A percentile compares a stretch with the other conserved stretches of the same genome.
phyloP scores from a whole-genome alignment of 2,888 invertebrate species.

The Limnephilus rhombicus region DNA sequence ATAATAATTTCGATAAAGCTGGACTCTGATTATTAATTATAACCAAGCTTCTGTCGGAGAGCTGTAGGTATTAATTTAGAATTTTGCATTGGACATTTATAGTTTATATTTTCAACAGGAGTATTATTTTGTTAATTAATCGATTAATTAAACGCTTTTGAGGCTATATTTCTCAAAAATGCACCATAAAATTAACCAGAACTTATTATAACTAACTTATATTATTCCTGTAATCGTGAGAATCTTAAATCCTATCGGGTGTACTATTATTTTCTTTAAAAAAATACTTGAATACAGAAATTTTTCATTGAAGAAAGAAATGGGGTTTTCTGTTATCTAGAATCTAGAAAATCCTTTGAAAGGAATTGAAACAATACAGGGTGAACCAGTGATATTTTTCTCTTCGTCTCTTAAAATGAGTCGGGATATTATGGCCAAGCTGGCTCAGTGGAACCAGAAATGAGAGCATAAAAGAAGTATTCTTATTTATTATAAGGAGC shows the following conservation, averaged over 20 bases:
- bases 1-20: too few species aligned
- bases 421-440: slow-evolving; percentile 12
- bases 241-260: neutral
- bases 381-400: slow-evolving; percentile 20
- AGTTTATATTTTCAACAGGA: too few species aligned
- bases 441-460: slow-evolving; percentile 27
- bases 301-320: neutral
- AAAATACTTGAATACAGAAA: neutral
- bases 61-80: too few species aligned
- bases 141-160: too few species aligned
- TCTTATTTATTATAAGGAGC: slow-evolving; percentile 54
- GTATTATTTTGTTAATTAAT: too few species aligned
- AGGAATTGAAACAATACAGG: slow-evolving; percentile 15
- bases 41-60: too few species aligned
- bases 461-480: slow-evolving; percentile 32
- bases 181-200: too few species aligned
- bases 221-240: neutral
- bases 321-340: neutral
- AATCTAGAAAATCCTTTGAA: neutral
- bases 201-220: neutral
- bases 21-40: too few species aligned
- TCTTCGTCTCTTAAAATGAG: slow-evolving; percentile 6
- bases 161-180: too few species aligned
- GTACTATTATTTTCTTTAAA: neutral
- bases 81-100: too few species aligned